Conservation (phyloP, 2,888 invertebrate genomes). For the Ophioninae sp. region DNA sequence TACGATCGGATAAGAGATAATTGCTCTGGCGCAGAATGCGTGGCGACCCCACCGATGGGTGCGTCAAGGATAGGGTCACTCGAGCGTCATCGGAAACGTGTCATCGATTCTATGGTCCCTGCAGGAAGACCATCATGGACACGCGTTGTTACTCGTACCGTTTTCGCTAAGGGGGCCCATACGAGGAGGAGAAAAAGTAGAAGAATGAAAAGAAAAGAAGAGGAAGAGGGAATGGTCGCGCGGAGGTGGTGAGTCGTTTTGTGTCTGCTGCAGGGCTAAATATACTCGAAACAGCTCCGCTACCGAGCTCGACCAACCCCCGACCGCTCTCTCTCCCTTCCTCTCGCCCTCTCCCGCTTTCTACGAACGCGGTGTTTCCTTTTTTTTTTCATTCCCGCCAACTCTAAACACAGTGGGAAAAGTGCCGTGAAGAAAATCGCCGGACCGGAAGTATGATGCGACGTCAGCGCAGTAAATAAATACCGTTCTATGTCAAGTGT, state of each 20-base stretch:
- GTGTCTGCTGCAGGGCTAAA: constrained; percentile 77
- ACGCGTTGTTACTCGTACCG: constrained; percentile 16
- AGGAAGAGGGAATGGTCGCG: constrained; percentile 58
- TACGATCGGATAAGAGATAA: background rate
- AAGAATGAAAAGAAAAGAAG: constrained; percentile 9
- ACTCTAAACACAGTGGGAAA: no score
- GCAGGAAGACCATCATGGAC: constrained; percentile 16
- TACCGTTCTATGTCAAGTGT: no score
- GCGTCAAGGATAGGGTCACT: constrained; percentile 10
- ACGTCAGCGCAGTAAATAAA: no score
- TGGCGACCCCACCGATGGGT: constrained; percentile 5
- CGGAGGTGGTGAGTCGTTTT: constrained; percentile 77
- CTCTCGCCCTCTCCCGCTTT: constrained; percentile 5
- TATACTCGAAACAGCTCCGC: constrained; percentile 64
- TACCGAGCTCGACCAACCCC: constrained; percentile 46
- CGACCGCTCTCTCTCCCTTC: constrained; percentile 21
- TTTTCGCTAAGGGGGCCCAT: constrained; percentile 16
- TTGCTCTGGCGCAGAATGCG: background rate
- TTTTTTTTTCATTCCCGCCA: background rate
- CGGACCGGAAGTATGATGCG: no score
- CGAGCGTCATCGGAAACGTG: background rate
- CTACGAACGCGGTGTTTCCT: background rate
- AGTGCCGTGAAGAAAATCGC: no score
- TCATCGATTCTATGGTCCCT: constrained; percentile 30
- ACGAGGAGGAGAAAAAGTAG: background rate